A percentile compares a stretch with the other conserved stretches of the same genome.
Evolutionary conservation across 2,888 invertebrate species (phyloP).

Genomic region (Criorhina ranunculi): DNA sequence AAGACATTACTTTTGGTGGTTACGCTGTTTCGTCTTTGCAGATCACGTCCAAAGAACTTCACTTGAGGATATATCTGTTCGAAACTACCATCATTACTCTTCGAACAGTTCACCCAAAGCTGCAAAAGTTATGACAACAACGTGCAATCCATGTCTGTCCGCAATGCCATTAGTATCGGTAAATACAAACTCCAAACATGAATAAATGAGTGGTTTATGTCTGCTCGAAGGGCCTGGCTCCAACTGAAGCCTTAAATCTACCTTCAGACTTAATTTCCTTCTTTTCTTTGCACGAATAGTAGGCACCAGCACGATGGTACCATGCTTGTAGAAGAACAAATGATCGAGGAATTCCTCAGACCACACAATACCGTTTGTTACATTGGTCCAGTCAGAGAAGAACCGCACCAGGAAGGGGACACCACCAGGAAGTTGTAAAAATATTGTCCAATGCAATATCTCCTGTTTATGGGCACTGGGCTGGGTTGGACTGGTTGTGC

Average conservation of each 20-base stretch:
- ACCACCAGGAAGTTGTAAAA: constrained; percentile 47
- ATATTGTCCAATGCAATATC: constrained; percentile 24
- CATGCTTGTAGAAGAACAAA: constrained; percentile 27
- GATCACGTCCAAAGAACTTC: too few species aligned
- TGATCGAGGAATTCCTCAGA: constrained; percentile 27
- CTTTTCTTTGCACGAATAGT: background rate
- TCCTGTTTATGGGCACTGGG: constrained; percentile 22
- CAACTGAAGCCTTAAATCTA: background rate
- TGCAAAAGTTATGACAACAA: constrained; percentile 49
- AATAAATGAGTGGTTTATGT: constrained; percentile 31
- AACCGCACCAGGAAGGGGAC: background rate
- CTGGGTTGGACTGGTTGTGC: background rate
- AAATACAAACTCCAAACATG: constrained; percentile 22
- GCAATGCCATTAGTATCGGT: constrained; percentile 32
- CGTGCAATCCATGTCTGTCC: constrained; percentile 35
- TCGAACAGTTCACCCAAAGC: constrained; percentile 29
- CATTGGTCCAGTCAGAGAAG: constrained; percentile 5
- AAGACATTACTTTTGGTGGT: too few species aligned
- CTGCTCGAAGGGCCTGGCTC: constrained; percentile 30
- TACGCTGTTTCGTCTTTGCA: too few species aligned
- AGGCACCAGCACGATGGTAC: background rate
- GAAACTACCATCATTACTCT: constrained; percentile 46
- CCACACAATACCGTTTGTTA: constrained; percentile 39
- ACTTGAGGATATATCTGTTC: background rate
- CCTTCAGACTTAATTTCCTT: too few species aligned